These are phyloP conservation scores for Megaleporinus macrocephalus DNA, from an alignment of 2,113 vertebrate genomes.

Conservation along the genomic window DNA sequence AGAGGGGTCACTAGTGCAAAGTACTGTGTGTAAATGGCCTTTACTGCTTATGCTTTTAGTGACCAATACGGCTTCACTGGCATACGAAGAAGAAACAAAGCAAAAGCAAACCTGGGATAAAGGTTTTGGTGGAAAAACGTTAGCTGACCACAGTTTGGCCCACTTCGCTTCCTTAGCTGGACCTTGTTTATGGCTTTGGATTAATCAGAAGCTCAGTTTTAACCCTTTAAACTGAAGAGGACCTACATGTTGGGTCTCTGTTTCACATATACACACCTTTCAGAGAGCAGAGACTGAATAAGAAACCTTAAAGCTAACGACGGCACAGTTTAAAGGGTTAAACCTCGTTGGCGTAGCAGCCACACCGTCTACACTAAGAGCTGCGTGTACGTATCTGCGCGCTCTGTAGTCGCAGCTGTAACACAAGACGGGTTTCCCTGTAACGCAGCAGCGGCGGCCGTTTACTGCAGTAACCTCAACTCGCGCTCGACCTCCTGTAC, in stretches of 20 bases:
- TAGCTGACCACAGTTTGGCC: slow-evolving; percentile 70
- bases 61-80: slow-evolving; percentile 34
- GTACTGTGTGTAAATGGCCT: slow-evolving; percentile 79
- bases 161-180: neutral
- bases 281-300: neutral
- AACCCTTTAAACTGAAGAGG: neutral
- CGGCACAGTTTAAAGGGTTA: slow-evolving; percentile 13
- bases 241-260: no score
- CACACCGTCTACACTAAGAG: slow-evolving; percentile 7
- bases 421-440: slow-evolving; percentile 63
- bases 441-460: slow-evolving; percentile 72
- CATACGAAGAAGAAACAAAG: neutral
- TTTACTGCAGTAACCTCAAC: slow-evolving; percentile 74
- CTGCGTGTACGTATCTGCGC: slow-evolving; percentile 27
- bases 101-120: neutral
- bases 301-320: slow-evolving; percentile 4
- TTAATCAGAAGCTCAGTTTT: neutral
- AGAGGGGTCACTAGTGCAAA: slow-evolving; percentile 78
- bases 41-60: slow-evolving; percentile 54
- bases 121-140: neutral
- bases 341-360: slow-evolving; percentile 9
- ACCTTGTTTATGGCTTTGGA: neutral
- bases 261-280: no score
- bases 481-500: slow-evolving; percentile 63
- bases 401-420: slow-evolving; percentile 61